Evolutionary conservation across 1,140 invertebrate species (phyloP), one percentile per base, ranked within the genome.

Genomic region (Phymastichus coffea): DNA sequence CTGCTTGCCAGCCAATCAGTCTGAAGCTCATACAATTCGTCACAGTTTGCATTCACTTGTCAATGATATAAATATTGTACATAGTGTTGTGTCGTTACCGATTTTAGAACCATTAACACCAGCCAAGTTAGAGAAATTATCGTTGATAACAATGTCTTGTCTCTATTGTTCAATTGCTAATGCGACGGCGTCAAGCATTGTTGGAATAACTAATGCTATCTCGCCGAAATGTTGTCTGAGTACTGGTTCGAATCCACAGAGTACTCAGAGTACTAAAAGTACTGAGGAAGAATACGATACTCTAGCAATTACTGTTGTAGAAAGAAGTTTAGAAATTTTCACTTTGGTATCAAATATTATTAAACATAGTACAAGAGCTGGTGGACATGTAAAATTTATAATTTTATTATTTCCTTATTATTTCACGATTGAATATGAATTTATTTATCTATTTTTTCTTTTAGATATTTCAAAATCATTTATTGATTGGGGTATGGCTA

Each of bases 401-500:
- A 12, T 47, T 63, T 47, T 58, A 9, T 60, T 52, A 41, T 41
- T 43, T 54, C 23, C 6, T 41, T 26, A 12, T 30, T 20, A 30
- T 40, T 53, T 52, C 41, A 55, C 51, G 66, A 17, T 48, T n/a
- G 26, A 26, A 25, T 56, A 22, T 28, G 33, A 57, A 64, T 48
- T 35, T 1, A 38, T 37, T 33, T 23, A 53, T 55, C 57, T 56
- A 64, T 47, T 60, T 48, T 57, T 58, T 61, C 67, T 77, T 70
- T 12, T 72, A 92, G 87, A 85, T 92, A 61, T 86, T 91, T 60
- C 93, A 96, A 81, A 97, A 96, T 80, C 87, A 95, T 70, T 80
- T 94, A 43, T 84, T 94, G 73, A 87, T 93, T 63, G 92, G 92
- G 8, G 88, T 89, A 0, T 96, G 93, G 93, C 81, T 95, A 22